Conservation (phyloP, 2,797 vertebrate species). For the Lemur catta region DNA sequence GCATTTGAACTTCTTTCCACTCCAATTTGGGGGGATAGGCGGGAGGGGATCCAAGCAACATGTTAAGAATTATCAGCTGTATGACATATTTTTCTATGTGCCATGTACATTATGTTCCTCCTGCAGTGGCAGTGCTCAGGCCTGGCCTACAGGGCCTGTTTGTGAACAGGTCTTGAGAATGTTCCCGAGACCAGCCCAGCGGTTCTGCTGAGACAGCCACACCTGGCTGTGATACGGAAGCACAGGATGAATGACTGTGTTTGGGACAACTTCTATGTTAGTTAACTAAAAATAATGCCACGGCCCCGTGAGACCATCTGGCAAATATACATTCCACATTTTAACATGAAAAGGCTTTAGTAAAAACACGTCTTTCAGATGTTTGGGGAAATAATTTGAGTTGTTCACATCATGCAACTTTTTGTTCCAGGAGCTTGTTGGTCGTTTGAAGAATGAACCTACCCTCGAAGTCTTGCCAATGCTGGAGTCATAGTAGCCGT, state of each 20-base stretch:
- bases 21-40: fast-evolving
- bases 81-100: fast-evolving
- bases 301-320: fast-evolving
- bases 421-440: background rate
- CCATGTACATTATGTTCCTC: fast-evolving
- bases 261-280: background rate
- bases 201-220: background rate
- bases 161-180: background rate
- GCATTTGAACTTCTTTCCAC: too few species aligned
- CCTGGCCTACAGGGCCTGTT: background rate
- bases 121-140: background rate
- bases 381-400: background rate
- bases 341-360: background rate
- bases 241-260: background rate
- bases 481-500: fast-evolving
- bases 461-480: fast-evolving
- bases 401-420: fast-evolving
- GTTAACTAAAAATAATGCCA: too few species aligned
- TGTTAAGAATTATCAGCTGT: fast-evolving
- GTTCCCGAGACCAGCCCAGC: background rate
- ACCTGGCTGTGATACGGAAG: fast-evolving
- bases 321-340: fast-evolving
- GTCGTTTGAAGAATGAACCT: background rate
- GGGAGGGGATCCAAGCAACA: background rate
- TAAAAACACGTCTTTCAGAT: fast-evolving